Conservation (phyloP, 2,113 vertebrate genomes). For the Halcyon senegalensis region DNA sequence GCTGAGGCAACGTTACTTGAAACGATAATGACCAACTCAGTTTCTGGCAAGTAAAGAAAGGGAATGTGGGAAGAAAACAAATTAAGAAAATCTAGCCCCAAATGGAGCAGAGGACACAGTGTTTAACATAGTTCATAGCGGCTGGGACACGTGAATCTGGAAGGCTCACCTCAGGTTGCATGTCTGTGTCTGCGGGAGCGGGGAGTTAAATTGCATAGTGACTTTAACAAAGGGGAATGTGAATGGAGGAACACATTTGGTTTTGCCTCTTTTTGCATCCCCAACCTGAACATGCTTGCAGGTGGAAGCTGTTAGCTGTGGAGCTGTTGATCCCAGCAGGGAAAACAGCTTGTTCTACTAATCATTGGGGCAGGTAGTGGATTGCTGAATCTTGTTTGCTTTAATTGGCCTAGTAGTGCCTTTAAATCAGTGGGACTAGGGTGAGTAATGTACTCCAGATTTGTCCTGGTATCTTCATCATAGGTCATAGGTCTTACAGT, state of each 20-base stretch:
- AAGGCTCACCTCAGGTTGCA: background rate
- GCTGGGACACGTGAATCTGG: background rate
- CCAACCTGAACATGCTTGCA: background rate
- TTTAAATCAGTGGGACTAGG: background rate
- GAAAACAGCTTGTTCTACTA: background rate
- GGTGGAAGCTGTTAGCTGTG: background rate
- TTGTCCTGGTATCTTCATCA: background rate
- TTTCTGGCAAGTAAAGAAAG: background rate
- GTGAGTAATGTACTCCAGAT: background rate
- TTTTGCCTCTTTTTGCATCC: background rate
- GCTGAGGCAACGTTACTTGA: background rate
- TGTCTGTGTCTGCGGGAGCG: background rate
- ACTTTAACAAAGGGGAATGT: background rate
- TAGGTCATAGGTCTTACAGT: background rate
- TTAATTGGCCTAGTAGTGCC: background rate
- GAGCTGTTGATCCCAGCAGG: background rate
- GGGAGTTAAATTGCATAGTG: background rate
- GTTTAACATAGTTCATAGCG: background rate
- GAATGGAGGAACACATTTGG: background rate
- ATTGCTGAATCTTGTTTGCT: conserved; percentile 6
- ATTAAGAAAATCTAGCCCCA: background rate
- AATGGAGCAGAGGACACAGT: background rate
- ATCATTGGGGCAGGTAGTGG: background rate
- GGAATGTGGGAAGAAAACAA: background rate
- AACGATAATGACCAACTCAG: background rate